phyloP scores from a whole-genome alignment of 1,140 invertebrate species.

The Maniola jurtina region DNA sequence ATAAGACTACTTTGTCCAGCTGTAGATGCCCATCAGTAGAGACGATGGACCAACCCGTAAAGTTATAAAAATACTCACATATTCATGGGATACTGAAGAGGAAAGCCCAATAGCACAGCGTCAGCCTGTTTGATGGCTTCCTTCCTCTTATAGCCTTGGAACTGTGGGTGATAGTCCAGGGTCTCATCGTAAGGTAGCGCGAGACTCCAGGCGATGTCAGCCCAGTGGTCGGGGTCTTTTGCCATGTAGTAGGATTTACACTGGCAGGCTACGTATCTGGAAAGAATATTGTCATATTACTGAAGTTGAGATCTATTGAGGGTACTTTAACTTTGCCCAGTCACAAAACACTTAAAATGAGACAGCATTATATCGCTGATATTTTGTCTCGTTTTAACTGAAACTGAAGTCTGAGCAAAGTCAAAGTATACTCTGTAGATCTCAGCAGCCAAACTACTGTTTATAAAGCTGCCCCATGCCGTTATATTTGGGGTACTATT shows the following conservation, averaged over 20 bases:
- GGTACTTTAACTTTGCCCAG: no score
- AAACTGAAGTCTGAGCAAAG: no score
- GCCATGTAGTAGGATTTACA: slow-evolving; percentile 66
- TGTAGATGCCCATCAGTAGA: no score
- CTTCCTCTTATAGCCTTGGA: slow-evolving; percentile 65
- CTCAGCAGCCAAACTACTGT: no score
- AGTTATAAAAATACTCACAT: slow-evolving; percentile 41
- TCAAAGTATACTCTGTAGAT: no score
- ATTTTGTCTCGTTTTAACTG: no score
- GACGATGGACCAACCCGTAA: not conserved
- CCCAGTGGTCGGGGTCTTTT: slow-evolving; percentile 66
- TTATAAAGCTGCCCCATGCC: no score
- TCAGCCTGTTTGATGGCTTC: slow-evolving; percentile 80
- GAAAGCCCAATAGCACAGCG: slow-evolving; percentile 77
- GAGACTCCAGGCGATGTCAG: slow-evolving; percentile 73
- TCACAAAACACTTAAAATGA: no score
- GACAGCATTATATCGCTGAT: no score
- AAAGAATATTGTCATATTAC: slow-evolving; percentile 11
- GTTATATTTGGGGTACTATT: no score
- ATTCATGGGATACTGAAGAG: slow-evolving; percentile 77
- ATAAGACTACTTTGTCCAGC: no score
- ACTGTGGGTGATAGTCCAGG: slow-evolving; percentile 79
- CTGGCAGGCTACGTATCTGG: slow-evolving; percentile 72
- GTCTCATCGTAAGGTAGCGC: slow-evolving; percentile 68
- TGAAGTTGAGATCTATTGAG: not conserved